Evolutionary conservation across 2,113 vertebrate genomes (phyloP), one percentile per base, ranked within the genome.

Genomic region (Chaetodon trifascialis): DNA sequence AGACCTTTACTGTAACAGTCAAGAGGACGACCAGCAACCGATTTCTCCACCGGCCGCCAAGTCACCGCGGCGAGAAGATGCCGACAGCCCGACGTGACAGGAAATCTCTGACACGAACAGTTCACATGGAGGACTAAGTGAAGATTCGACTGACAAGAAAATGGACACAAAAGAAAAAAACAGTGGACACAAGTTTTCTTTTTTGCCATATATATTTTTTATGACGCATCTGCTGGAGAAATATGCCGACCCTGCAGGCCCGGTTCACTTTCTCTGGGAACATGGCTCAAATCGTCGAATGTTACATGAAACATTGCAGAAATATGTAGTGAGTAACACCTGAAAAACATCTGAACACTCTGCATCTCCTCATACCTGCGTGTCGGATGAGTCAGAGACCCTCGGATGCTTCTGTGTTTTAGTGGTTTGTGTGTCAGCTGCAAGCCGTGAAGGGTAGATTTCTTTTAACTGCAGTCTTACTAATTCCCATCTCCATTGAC

Each of bases 31-130:
- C 36, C 66, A 84, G 56, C 58, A 63, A 19, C 86, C 75, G 14
- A 73, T 6, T 62, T 90, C 59, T 19, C 87, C 91, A 36, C 90
- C 89, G 0, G 85, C 91, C 9, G 90, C 90, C 2, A 93, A 93
- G 77, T 91, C 92, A 3, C 84, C 80, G 19, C 84, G 89, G 19
- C 87, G 76, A 76, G 90, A 92, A 23, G 74, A 17, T 10, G 40
- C 52, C 0, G 75, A 82, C 47, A 64, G 66, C 44, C 83, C 76
- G 19, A 94, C 94, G 85, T 95, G 94, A 95, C 92, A 30, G 30
- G 30, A 30, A 30, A 30, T 30, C 30, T 30, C 30, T 30, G 30
- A 30, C 30, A 69, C 58, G 72, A 75, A 78, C 40, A 17, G 17
- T 51, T n/a, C 76, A 82, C 60, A 70, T 15, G 38, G 36, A 65